Percentiles rank a stretch among this genome's conserved stretches.
phyloP scores from a whole-genome alignment of 2,888 invertebrate genomes.

The Tenthredo notha region DNA sequence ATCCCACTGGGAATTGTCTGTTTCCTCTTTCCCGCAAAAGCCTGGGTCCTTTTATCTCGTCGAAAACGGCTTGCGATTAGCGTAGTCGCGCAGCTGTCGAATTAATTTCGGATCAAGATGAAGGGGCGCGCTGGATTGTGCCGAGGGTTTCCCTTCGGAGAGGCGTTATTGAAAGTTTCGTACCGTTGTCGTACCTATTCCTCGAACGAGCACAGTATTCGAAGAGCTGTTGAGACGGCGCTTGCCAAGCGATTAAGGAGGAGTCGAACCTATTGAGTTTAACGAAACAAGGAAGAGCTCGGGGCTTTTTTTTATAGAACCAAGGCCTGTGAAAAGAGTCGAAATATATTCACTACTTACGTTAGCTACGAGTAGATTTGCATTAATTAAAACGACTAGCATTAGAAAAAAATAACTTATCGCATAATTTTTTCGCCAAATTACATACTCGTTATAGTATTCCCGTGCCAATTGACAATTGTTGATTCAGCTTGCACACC shows the following conservation, averaged over 20 bases:
- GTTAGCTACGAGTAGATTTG: neutral
- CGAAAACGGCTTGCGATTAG: constrained; percentile 42
- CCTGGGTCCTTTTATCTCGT: constrained; percentile 55
- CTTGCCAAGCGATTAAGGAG: constrained; percentile 40
- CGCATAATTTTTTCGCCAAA: neutral
- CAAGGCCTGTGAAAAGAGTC: neutral
- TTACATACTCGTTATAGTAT: neutral
- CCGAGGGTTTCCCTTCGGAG: constrained; percentile 15
- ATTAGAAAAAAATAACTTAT: neutral
- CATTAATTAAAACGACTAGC: neutral
- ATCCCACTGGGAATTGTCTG: constrained; percentile 14
- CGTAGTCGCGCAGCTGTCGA: constrained; percentile 44
- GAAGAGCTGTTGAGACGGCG: constrained; percentile 33
- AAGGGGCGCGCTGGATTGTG: constrained; percentile 11
- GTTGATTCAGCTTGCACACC: neutral
- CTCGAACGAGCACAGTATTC: constrained; percentile 24
- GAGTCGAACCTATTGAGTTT: constrained; percentile 45
- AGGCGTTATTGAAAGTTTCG: constrained; percentile 49
- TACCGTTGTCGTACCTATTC: constrained; percentile 24
- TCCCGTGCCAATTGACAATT: neutral
- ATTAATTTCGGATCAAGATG: constrained; percentile 51
- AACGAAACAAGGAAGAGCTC: constrained; percentile 37
- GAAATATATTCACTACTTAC: neutral
- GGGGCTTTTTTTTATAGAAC: neutral
- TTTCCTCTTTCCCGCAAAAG: constrained; percentile 56